Conservation (phyloP, 2,888 invertebrate species). For the Argyra leucocephala region DNA sequence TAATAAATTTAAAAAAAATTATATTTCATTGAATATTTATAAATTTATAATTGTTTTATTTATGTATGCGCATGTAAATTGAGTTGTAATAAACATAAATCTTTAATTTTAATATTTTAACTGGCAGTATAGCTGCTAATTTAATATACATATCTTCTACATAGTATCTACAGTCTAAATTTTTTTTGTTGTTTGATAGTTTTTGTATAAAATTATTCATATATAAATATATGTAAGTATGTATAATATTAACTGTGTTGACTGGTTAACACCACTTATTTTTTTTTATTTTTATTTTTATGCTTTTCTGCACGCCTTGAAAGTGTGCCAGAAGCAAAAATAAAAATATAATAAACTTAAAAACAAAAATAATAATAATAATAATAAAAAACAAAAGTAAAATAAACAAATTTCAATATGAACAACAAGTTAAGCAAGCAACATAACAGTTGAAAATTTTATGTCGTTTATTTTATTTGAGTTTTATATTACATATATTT, state of each 20-base stretch:
- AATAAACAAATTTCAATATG: background rate
- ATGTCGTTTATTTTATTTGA: background rate
- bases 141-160: background rate
- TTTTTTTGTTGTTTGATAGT: background rate
- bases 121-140: background rate
- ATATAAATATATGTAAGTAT: background rate
- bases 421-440: background rate
- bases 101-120: background rate
- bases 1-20: too few species aligned
- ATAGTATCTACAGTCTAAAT: background rate
- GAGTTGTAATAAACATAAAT: too few species aligned
- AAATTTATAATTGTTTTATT: too few species aligned
- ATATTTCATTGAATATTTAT: too few species aligned
- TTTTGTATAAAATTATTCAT: background rate
- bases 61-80: too few species aligned
- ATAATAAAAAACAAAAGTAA: too few species aligned
- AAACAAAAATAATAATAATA: background rate
- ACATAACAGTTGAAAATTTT: background rate
- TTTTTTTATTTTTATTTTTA: background rate
- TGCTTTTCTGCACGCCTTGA: conserved; percentile 3
- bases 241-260: background rate
- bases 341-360: background rate
- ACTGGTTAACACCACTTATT: background rate
- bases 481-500: background rate
- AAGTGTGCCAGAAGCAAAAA: conserved; percentile 3